phyloP scores from a whole-genome alignment of 2,113 vertebrate species.

The Austrofundulus limnaeus region DNA sequence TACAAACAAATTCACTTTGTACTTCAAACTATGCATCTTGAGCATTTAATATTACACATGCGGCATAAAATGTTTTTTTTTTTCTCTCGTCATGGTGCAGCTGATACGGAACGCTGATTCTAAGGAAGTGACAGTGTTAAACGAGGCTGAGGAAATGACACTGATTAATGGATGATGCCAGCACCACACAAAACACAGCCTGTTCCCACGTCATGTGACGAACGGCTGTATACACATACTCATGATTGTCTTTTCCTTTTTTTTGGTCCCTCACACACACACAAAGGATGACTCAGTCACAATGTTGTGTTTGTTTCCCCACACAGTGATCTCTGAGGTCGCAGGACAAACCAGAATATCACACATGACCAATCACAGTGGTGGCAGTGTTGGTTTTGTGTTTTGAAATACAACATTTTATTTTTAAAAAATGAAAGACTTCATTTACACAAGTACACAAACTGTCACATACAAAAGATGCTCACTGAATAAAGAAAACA shows the following conservation, averaged over 20 bases:
- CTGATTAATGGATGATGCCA: constrained; percentile 9
- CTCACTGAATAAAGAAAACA: constrained; percentile 19
- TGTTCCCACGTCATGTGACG: too few relatives aligned
- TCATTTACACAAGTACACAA: not conserved
- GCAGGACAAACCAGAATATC: constrained; percentile 10
- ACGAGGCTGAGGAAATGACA: constrained; percentile 27
- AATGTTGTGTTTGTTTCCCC: not conserved
- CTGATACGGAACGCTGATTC: constrained; percentile 1
- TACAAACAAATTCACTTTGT: too few relatives aligned
- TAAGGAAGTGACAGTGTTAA: constrained; percentile 12
- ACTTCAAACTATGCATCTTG: not conserved
- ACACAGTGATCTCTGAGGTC: not conserved
- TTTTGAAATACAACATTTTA: not conserved
- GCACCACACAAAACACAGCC: not conserved
- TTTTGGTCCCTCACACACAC: too few relatives aligned
- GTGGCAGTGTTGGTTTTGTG: not conserved
- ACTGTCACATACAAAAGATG: not conserved
- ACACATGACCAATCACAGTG: not conserved
- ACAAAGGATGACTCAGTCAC: not conserved
- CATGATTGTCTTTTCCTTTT: too few relatives aligned
- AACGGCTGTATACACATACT: too few relatives aligned
- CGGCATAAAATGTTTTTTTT: not conserved
- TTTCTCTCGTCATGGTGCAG: not conserved
- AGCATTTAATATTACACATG: constrained; percentile 8
- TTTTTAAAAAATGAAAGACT: not conserved